These are phyloP conservation scores for Cisticola juncidis DNA, from an alignment of 2,113 vertebrate genomes.

Conservation along the genomic window DNA sequence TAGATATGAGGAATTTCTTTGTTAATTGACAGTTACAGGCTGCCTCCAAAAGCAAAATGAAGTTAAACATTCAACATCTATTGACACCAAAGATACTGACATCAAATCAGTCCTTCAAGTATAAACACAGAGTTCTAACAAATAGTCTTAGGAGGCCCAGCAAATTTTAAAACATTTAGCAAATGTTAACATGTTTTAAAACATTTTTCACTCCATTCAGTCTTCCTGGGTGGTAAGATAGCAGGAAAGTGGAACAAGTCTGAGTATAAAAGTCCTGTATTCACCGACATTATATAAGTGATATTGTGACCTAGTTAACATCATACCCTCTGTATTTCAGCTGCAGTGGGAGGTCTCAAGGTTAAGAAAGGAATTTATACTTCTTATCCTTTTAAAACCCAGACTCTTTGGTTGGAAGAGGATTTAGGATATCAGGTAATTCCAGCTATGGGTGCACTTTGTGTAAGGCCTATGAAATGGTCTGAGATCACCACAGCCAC, in stretches of 20 bases:
- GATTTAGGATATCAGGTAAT: not conserved
- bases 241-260: not conserved
- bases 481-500: not conserved
- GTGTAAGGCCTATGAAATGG: not conserved
- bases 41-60: not conserved
- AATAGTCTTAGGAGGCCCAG: rapidly evolving
- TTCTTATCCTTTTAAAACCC: not conserved
- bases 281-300: not conserved
- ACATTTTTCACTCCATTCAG: not conserved
- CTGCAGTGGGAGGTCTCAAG: not conserved
- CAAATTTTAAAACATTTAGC: not conserved
- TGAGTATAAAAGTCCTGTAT: not conserved
- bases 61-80: not conserved
- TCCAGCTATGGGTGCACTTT: not conserved
- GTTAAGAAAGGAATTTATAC: not conserved
- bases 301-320: not conserved
- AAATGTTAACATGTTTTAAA: not conserved
- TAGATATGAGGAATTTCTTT: not conserved
- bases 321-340: not conserved
- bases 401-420: not conserved
- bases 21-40: not conserved
- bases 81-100: no score
- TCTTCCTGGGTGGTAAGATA: not conserved
- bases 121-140: not conserved
- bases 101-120: not conserved